These are phyloP conservation scores for Synanthedon vespiformis DNA, from an alignment of 2,888 invertebrate species.

Conservation along the genomic window DNA sequence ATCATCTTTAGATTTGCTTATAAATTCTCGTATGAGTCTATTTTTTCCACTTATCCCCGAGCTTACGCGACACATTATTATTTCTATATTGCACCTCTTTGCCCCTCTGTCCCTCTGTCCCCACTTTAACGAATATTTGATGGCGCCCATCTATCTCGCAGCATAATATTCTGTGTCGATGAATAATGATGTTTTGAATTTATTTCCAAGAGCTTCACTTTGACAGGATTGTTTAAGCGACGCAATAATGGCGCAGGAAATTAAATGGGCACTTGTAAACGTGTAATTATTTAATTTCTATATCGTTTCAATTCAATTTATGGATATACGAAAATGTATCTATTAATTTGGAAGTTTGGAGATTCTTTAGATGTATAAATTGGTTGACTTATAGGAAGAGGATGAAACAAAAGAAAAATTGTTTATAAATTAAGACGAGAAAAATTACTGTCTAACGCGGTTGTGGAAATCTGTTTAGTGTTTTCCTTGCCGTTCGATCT, in stretches of 20 bases:
- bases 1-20: not conserved
- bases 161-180: constrained; percentile 44
- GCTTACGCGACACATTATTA: not conserved
- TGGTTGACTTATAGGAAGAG: no score
- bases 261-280: not conserved
- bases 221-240: constrained; percentile 16
- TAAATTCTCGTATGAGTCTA: not conserved
- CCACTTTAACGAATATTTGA: constrained; percentile 30
- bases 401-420: no score
- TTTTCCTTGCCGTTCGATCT: no score
- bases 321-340: no score
- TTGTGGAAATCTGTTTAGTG: no score
- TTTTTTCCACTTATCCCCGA: not conserved
- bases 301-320: no score
- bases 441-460: no score
- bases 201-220: constrained; percentile 28
- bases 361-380: no score
- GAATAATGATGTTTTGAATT: constrained; percentile 53
- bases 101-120: not conserved
- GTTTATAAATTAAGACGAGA: no score
- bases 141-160: constrained; percentile 41
- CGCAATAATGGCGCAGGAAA: not conserved
- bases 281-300: not conserved
- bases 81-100: not conserved
- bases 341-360: no score